Evolutionary conservation across 2,888 invertebrate genomes (phyloP), one percentile per base, ranked within the genome.

Genomic region (Mesoligia furuncula): DNA sequence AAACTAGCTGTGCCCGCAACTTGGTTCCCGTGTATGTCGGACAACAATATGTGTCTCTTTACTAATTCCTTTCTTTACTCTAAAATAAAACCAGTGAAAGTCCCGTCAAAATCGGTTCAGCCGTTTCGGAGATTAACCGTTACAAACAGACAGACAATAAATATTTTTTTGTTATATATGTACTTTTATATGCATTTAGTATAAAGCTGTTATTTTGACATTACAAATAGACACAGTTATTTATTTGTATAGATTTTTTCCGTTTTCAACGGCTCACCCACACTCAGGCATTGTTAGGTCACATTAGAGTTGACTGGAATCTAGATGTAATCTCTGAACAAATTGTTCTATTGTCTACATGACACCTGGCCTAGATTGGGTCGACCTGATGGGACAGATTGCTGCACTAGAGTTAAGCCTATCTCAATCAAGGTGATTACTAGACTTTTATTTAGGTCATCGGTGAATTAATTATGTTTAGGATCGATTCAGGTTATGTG

Each of bases 281-380:
- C 71, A 54, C 67, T 48, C 62, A n/a, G 6, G 70, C 65, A 62
- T 74, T 75, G 66, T 75, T 72, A 76, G 78, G n/a, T 79, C 75
- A 79, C 65, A 57, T 31, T 73, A 66, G 39, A 69, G 13, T 62
- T 36, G 72, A 24, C 73, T 78, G 42, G 80, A 80, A 72, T 84
- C 75, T 77, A 83, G 79, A 79, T 83, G 51, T 75, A 69, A 85
- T 85, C 80, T 68, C 17, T n/a, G n/a, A 61, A 83, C 75, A 75
- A 80, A 83, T 85, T 75, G 73, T 85, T 77, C 79, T 83, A 87
- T 85, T 86, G 83, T 85, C 77, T 79, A 61, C 72, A 66, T 77
- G 80, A 65, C 74, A 78, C 79, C 80, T 85, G 79, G 66, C 86
- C 86, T 81, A 83, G 80, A 83, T 87, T 71, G 51, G 59, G 45